These are phyloP conservation scores for Nymphalis urticae DNA, from an alignment of 2,888 invertebrate genomes.

Conservation along the genomic window DNA sequence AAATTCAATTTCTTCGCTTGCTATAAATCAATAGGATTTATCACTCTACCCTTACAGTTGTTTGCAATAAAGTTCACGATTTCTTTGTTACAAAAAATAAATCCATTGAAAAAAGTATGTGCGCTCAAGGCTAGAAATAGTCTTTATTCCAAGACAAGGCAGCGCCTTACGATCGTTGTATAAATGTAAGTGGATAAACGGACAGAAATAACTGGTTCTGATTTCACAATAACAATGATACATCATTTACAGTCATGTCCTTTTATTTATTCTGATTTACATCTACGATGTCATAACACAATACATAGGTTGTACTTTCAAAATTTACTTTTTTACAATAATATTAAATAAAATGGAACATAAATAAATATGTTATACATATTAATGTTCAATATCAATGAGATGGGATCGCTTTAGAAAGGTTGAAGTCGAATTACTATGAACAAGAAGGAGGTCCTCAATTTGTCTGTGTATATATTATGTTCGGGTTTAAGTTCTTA, in stretches of 20 bases:
- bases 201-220: conserved; percentile 6
- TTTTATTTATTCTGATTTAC: conserved; percentile 7
- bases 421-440: no score
- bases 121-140: conserved; percentile 24
- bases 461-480: no score
- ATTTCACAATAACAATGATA: conserved; percentile 9
- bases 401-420: no score
- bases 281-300: not conserved
- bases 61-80: conserved; percentile 21
- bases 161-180: conserved; percentile 9
- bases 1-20: conserved; percentile 2
- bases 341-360: no score
- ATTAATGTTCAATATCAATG: no score
- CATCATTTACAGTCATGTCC: conserved; percentile 3
- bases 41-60: conserved; percentile 16
- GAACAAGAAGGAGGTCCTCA: no score
- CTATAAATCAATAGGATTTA: conserved; percentile 19
- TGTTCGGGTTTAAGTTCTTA: no score
- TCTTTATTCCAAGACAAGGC: conserved; percentile 18
- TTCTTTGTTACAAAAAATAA: conserved; percentile 21
- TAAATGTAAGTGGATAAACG: conserved; percentile 7
- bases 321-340: no score
- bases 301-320: not conserved
- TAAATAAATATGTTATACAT: no score
- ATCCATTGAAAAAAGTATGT: conserved; percentile 16